Base-by-base conservation (phyloP, 2,113 vertebrate genomes). In the Trinectes maculatus region DNA sequence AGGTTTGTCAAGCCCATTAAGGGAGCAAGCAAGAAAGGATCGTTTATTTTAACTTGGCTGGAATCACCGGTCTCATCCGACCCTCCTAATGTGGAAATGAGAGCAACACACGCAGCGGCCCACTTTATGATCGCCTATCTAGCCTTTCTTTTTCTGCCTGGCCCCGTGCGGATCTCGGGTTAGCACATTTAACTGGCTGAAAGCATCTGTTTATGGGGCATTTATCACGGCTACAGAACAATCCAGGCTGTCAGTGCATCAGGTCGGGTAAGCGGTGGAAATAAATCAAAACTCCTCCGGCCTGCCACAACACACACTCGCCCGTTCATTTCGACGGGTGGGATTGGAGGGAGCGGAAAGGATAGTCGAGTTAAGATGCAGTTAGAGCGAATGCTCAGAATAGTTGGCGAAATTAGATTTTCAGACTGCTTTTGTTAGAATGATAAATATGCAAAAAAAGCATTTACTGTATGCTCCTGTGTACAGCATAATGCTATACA, bases 201-300 rank as follows among this genome's bases (percentile, higher is more conserved):
- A 55, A 49, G 73, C 36, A 10, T 75, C 61, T 74, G 74, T 89
- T 87, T 91, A 81, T 73, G 64, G 84, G 60, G 56, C 81, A 89
- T 91, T 89, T 74, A 87, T 92, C 91, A 89, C 47, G 79, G 77
- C 75, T 64, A 53, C 55, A 39, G 73, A 85, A 88, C 83, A 90
- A 81, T 89, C 62, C 25, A 1, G 34, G 46, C 84, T 79, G 84
- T 85, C 75, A 57, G 69, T 36, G 77, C 57, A 63, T 86, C 86
- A 82, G 65, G 85, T 81, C 58, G 79, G 70, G 52, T 55, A 47
- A 86, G 75, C 69, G 3, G 48, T 37, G 71, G 65, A 85, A 64
- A 91, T 90, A 78, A 86, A 89, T 89, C 86, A 85, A 64, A 82
- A 71, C 79, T 87, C 81, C 75, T 81, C 76, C 77, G 9, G 74